phyloP scores from a whole-genome alignment of 2,797 vertebrate genomes.

The Botia kubotai region DNA sequence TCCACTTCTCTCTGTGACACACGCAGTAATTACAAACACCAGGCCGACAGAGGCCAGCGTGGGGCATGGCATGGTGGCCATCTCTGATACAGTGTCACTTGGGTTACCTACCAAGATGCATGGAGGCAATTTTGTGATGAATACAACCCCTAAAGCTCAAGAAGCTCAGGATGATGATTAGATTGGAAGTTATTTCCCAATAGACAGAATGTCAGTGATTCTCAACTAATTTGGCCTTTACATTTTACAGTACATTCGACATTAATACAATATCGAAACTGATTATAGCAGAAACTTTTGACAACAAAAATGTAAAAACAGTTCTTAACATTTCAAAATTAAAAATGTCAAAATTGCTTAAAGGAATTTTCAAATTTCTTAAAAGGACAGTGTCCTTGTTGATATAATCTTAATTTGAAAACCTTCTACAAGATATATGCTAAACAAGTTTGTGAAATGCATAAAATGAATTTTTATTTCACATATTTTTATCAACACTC shows the following conservation, averaged over 20 bases:
- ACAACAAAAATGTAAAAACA: too few species aligned
- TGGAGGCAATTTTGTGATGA: conserved; percentile 49
- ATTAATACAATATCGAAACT: neutral
- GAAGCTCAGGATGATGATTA: conserved; percentile 6
- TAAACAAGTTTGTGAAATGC: too few species aligned
- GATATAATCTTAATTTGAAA: too few species aligned
- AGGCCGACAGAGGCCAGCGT: conserved; percentile 55
- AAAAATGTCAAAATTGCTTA: too few species aligned
- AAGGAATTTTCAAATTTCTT: too few species aligned
- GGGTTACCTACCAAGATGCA: conserved; percentile 51
- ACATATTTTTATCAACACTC: too few species aligned
- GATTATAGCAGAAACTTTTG: too few species aligned
- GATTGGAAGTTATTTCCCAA: conserved; percentile 26
- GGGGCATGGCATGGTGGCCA: conserved; percentile 59
- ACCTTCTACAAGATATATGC: too few species aligned
- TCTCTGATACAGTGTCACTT: conserved; percentile 51
- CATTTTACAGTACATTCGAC: too few species aligned
- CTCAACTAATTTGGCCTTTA: neutral
- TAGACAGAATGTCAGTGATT: conserved; percentile 33
- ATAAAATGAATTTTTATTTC: too few species aligned
- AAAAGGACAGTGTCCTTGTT: neutral
- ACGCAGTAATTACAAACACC: conserved; percentile 70
- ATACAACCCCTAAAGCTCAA: conserved; percentile 37
- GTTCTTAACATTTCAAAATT: too few species aligned
- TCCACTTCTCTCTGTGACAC: conserved; percentile 68